Percentiles rank a stretch among this genome's conserved stretches.
These are phyloP conservation scores for Idaea aversata DNA, from an alignment of 2,888 invertebrate genomes.

Conservation along the genomic window DNA sequence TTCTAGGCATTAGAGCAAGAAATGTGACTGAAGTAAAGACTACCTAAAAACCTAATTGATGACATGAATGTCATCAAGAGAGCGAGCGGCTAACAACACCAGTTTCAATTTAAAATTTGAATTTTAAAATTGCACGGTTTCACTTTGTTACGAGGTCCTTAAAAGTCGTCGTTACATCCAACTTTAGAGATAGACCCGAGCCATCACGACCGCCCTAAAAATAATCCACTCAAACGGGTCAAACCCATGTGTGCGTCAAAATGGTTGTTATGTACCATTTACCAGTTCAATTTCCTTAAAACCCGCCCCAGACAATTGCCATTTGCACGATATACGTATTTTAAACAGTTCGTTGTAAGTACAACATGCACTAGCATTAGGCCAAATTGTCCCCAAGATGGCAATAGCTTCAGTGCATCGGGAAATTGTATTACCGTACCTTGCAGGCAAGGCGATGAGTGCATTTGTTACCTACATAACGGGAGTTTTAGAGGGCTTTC, in stretches of 20 bases:
- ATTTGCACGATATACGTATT: slow-evolving; percentile 41
- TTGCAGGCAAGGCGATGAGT: slow-evolving; percentile 60
- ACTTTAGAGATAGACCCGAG: slow-evolving; percentile 5
- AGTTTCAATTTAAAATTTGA: slow-evolving; percentile 1
- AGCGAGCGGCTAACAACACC: background rate
- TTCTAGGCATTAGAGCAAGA: slow-evolving; percentile 19
- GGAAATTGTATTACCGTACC: slow-evolving; percentile 73
- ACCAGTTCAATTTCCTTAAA: slow-evolving; percentile 35
- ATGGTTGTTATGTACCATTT: slow-evolving; percentile 15
- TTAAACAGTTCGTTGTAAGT: slow-evolving; percentile 54
- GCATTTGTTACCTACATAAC: slow-evolving; percentile 66
- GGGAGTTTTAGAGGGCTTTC: slow-evolving; percentile 51
- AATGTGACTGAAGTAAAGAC: slow-evolving; percentile 2
- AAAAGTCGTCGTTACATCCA: slow-evolving; percentile 7
- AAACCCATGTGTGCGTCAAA: slow-evolving; percentile 20
- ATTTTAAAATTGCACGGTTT: slow-evolving; percentile 1
- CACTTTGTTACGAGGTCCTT: slow-evolving; percentile 3
- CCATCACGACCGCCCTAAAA: slow-evolving; percentile 7
- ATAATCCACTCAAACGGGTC: slow-evolving; percentile 28
- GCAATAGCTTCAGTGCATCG: slow-evolving; percentile 58
- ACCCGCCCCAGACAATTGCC: slow-evolving; percentile 28
- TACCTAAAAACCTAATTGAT: slow-evolving; percentile 2
- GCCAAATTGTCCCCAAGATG: slow-evolving; percentile 72
- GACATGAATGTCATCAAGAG: background rate
- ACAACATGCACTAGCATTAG: slow-evolving; percentile 59